Evolutionary conservation across 2,113 vertebrate genomes (phyloP), one percentile per base, ranked within the genome.

Genomic region (Triplophysa siluroides): DNA sequence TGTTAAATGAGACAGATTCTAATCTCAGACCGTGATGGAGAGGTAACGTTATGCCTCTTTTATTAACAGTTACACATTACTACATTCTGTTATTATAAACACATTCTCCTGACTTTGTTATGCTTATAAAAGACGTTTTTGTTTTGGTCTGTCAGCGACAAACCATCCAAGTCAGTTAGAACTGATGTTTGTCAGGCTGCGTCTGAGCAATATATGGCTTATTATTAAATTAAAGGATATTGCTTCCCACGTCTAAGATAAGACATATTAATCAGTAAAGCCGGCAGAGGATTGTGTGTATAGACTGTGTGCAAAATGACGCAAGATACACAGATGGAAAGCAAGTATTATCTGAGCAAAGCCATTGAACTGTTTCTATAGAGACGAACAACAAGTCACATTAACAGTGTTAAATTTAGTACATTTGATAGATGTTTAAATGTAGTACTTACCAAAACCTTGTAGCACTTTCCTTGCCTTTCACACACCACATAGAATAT

Each of bases 371-470:
- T 24, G 80, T 84, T 67, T 81, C 83, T 76, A 79, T 83, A 80
- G 79, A 69, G 84, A 87, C 74, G 67, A 56, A n/a, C n/a, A 71
- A 74, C 69, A 56, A n/a, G 52, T 56, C 52, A 10, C 14, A 12
- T 14, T 1, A 14, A 50, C 2, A 13, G 14, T 50, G 12, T 50
- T 4, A 11, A 50, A 3, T 13, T 50, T 1, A 50, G 11, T 14
- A 18, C 14, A 52, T 52, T 52, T 14, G 4, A 7, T 52, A 52
- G 50, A 52, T 52, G 16, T 16, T 16, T 52, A 58, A 26, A 23
- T 6, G n/a, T 21, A 78, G 11, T 33, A 78, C 87, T 88, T 88
- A 93, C 92, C 92, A 93, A 41, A 88, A 80, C 77, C 92, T 86
- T 80, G 8, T 79, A 12, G 88, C 90, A 33, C 0, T 77, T 21